Conservation (phyloP, 1,140 invertebrate species). For the Coenobita brevimanus region DNA sequence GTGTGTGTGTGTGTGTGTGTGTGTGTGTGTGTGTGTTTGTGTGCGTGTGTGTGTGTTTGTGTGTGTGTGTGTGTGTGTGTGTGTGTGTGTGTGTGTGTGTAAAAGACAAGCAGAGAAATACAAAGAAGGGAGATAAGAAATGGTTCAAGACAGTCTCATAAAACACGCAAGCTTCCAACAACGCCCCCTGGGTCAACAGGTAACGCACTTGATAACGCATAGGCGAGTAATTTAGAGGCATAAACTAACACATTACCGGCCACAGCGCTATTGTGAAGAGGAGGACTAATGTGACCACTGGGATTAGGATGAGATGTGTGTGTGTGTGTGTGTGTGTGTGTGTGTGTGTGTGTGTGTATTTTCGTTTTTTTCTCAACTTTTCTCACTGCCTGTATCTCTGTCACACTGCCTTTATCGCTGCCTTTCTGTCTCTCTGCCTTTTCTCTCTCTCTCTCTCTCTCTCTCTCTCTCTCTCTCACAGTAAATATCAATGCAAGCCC, state of each 20-base stretch:
- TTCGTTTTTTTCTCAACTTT: not conserved
- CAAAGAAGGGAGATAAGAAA: too few species aligned
- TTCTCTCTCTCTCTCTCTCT: slow-evolving; percentile 4
- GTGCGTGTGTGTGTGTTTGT: too few species aligned
- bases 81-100: not conserved
- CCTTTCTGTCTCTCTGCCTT: not conserved
- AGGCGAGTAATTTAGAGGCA: too few species aligned
- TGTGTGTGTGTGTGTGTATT: not conserved
- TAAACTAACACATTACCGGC: too few species aligned
- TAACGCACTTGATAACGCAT: too few species aligned
- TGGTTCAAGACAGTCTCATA: too few species aligned
- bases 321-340: not conserved
- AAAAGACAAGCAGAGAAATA: too few species aligned
- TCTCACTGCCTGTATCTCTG: not conserved
- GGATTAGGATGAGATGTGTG: not conserved
- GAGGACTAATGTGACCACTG: too few species aligned
- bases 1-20: too few species aligned
- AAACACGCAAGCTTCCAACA: too few species aligned
- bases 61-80: slow-evolving; percentile 19
- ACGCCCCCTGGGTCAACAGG: too few species aligned
- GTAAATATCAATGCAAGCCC: not conserved
- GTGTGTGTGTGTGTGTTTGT: slow-evolving; percentile 26
- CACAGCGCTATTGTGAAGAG: too few species aligned
- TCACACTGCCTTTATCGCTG: not conserved
- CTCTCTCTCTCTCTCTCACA: not conserved